A percentile compares a stretch with the other conserved stretches of the same genome.
phyloP scores from a whole-genome alignment of 2,113 vertebrate species.

The Plecturocebus donacophilus region DNA sequence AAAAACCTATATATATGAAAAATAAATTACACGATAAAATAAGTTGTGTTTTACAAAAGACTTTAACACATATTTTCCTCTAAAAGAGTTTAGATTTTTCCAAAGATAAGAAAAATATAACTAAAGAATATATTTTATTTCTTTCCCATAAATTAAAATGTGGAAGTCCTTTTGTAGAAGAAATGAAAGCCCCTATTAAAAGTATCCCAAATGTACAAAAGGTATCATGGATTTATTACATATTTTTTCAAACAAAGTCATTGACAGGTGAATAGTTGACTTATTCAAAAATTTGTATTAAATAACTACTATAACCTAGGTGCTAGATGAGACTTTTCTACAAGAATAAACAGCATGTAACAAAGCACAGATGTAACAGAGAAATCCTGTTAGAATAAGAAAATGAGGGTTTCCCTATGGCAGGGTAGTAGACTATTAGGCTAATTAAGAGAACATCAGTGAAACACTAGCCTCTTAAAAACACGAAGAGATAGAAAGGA shows the following conservation, averaged over 20 bases:
- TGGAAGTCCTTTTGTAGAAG: background rate
- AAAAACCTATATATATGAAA: background rate
- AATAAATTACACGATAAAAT: conserved; percentile 7
- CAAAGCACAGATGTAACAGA: background rate
- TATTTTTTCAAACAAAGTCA: background rate
- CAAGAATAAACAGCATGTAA: background rate
- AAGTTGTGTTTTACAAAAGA: background rate
- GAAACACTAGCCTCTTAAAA: background rate
- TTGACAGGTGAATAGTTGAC: background rate
- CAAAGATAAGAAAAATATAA: background rate
- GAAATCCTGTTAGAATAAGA: background rate
- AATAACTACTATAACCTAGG: background rate
- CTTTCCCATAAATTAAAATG: background rate
- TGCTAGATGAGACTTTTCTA: background rate
- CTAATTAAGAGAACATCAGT: background rate
- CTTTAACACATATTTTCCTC: background rate
- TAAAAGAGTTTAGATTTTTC: background rate
- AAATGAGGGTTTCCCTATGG: background rate
- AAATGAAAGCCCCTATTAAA: background rate
- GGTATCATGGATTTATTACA: background rate
- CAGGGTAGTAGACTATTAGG: background rate
- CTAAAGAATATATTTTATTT: background rate
- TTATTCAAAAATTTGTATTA: background rate
- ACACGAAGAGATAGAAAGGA: background rate
- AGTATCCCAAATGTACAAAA: background rate